Conservation (phyloP, 1,140 invertebrate species). For the Drosophila rufa region DNA sequence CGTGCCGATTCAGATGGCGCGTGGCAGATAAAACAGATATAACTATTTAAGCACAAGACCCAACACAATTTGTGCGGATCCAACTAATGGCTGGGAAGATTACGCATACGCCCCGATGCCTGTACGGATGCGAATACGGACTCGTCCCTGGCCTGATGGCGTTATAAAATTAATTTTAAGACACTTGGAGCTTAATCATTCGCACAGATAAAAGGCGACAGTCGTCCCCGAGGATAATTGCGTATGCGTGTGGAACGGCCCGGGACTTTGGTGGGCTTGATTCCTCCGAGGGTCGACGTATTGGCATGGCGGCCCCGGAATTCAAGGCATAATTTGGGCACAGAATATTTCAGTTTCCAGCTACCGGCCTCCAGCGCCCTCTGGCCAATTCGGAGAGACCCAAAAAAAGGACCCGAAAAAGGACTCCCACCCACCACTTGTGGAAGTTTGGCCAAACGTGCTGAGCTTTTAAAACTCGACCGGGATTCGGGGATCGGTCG, state of each 20-base stretch:
- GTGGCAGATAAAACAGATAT: constrained; percentile 47
- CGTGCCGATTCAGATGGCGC: constrained; percentile 11
- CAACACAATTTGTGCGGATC: constrained; percentile 43
- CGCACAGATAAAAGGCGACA: constrained; percentile 78
- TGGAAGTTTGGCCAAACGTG: constrained; percentile 74
- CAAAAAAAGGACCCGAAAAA: constrained; percentile 4
- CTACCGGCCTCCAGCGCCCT: too few species aligned
- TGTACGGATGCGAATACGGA: not conserved
- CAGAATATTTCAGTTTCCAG: constrained; percentile 55
- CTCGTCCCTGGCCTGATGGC: constrained; percentile 31
- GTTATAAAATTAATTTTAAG: constrained; percentile 82
- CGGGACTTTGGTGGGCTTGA: constrained; percentile 28
- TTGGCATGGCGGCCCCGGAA: constrained; percentile 21
- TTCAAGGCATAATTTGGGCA: constrained; percentile 78
- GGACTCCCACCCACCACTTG: constrained; percentile 54
- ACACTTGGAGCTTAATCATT: constrained; percentile 78
- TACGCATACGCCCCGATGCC: constrained; percentile 41
- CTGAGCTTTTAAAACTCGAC: constrained; percentile 65
- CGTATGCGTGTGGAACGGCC: constrained; percentile 65
- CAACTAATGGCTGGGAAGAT: constrained; percentile 60
- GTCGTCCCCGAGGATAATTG: constrained; percentile 79
- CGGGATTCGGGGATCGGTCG: constrained; percentile 4
- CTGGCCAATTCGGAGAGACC: constrained; percentile 5
- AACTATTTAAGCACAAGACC: constrained; percentile 48
- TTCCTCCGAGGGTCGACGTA: not conserved